Evolutionary conservation across 1,140 invertebrate genomes (phyloP), one percentile per base, ranked within the genome.

Genomic region (Drosophila burlai): DNA sequence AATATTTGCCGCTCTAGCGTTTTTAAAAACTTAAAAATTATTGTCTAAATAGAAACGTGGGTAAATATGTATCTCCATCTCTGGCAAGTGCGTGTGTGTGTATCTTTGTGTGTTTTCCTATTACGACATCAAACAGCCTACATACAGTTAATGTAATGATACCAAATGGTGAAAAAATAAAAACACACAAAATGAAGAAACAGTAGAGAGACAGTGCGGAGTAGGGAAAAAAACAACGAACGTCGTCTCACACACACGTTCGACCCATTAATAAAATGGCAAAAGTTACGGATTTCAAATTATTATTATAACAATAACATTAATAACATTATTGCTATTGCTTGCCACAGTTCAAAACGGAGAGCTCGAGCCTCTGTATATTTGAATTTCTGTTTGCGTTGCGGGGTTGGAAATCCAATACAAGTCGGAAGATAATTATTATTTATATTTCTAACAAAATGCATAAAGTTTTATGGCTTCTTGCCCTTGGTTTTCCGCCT

Each of bases 261-360:
- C 78, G 87, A 91, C 87, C 87, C 89, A 91, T 91, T 91, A 91
- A 91, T 91, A 91, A 91, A 91, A 91, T 83, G 83, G 82, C 83
- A 87, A 89, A 86, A 86, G 83, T 86, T 86, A 89, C 84, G 84
- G 86, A 86, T 86, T 86, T 86, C 84, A 79, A 86, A 89, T 83
- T 89, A 86, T 89, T 86, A 86, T 86, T 86, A 86, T 86, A 83
- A 86, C 84, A 83, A 89, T 83, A 87, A 83, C 84, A 86, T 83
- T 86, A 87, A 84, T 89, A 89, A 74, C 81, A 74, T 81, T 87
- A 86, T 87, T 89, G 74, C 85, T 74, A 80, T 72, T 50, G 55
- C 63, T 24, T 52, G 65, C 64, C 54, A 76, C 74, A 85, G 76
- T 78, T 76, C 64, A 65, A 83, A 83, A 66, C 81, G 64, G 40